Evolutionary conservation across 2,113 vertebrate genomes (phyloP), one percentile per base, ranked within the genome.

Genomic region (Merops nubicus): DNA sequence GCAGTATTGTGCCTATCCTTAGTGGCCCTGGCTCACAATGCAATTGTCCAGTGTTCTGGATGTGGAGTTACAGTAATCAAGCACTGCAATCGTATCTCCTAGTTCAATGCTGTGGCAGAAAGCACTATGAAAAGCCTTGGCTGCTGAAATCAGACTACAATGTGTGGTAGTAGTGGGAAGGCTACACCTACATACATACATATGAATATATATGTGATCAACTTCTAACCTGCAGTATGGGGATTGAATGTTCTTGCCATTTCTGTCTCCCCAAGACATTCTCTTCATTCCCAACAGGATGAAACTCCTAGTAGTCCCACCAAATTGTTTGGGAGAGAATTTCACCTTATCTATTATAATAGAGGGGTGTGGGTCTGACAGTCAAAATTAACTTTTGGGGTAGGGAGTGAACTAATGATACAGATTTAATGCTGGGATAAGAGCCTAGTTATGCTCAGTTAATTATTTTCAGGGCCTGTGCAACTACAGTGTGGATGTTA

Each of bases 391-490:
- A 31, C 54, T 96, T 57, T 65, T 15, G n/a, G 20, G 22, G 8
- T 74, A n/a, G 12, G 33, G 48, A 69, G 3, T 73, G 40, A 88
- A 53, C 28, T 43, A 42, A 70, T 59, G 90, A 69, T 25, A 69
- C 4, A 63, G 50, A 70, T 47, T 83, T 74, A 74, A 80, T 47
- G 16, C 31, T 80, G 11, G 22, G 14, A 67, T 80, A 72, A 50
- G 4, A 47, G 16, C 54, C 50, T 73, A 12, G 31, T 73, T 79
- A 76, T 21, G 50, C 36, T 76, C 33, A 76, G 86, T 78, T 93
- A 95, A 94, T 94, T 88, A 90, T 91, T 88, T 84, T 34, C 34
- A 83, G 45, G 75, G n/a, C 8, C 42, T 50, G 11, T 53, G 22
- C 34, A 54, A 48, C 83, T 91, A 65, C 5, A 59, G 15, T 0